These are phyloP conservation scores for Prunella strophiata DNA, from an alignment of 2,797 vertebrate species.

Conservation along the genomic window DNA sequence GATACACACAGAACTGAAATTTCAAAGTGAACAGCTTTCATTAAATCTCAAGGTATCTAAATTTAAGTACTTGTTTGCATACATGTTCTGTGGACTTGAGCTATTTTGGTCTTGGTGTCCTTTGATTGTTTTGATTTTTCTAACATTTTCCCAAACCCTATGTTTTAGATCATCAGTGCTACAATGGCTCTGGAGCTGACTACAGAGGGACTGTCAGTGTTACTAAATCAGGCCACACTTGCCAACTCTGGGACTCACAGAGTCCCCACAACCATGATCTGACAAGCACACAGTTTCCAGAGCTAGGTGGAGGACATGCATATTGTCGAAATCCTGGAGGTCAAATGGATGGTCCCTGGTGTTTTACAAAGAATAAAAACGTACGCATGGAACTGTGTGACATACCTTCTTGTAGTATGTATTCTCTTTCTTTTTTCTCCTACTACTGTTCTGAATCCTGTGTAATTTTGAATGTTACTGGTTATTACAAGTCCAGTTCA, in stretches of 20 bases:
- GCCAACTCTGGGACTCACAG: slow-evolving; percentile 90
- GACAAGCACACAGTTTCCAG: slow-evolving; percentile 83
- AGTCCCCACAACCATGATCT: slow-evolving; percentile 90
- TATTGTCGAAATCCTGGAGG: slow-evolving; percentile 96
- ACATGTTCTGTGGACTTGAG: fast-evolving
- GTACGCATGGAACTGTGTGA: slow-evolving; percentile 93
- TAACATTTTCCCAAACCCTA: slow-evolving; percentile 58
- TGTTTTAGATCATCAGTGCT: slow-evolving; percentile 90
- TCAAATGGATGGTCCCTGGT: slow-evolving; percentile 95
- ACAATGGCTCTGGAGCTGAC: slow-evolving; percentile 90
- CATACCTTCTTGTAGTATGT: slow-evolving; percentile 93
- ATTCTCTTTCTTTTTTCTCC: slow-evolving; percentile 70
- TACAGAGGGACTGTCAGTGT: slow-evolving; percentile 88
- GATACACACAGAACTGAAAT: not conserved
- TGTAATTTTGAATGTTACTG: not conserved
- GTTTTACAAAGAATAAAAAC: slow-evolving; percentile 93
- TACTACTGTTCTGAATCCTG: not conserved
- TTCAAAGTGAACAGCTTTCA: not conserved
- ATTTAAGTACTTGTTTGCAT: not conserved
- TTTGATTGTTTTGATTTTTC: not conserved
- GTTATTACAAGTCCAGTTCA: not conserved
- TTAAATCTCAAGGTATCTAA: not conserved
- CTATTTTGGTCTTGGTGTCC: not conserved
- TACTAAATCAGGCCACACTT: slow-evolving; percentile 89
- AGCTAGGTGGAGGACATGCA: slow-evolving; percentile 90